Evolutionary conservation across 2,797 vertebrate species (phyloP), one percentile per base, ranked within the genome.

Genomic region (Schizothorax lantsangensis): DNA sequence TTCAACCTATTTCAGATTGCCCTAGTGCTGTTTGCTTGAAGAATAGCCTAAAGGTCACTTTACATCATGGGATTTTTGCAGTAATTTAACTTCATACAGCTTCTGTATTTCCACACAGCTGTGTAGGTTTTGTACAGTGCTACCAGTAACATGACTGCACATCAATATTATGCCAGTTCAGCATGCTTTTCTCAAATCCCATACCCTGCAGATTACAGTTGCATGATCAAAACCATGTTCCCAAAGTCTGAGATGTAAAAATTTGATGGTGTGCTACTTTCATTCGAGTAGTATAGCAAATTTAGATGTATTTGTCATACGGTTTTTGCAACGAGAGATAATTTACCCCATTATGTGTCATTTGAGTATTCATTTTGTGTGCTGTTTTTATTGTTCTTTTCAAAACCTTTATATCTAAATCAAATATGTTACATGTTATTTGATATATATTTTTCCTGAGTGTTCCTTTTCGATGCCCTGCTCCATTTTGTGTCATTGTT

Each of bases 381-480:
- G 23, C 47, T 38, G 8, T 30, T 54, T 84, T 59, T 49, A 43
- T 3, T 62, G 52, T 74, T 59, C 2, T 52, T 85, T 73, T 73
- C 36, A 15, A 36, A 73, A 62, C 36, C 14, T 30, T 85, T 17
- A 69, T 85, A 71, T 78, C 59, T 30, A 81, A 72, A 26, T 86
- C 26, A 43, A 54, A n/a, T 86, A 78, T 74, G 57, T 74, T 81
- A 79, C 33, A 47, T 85, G 66, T 72, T 45, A 38, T 64, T 80
- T 80, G 30, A 23, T 30, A 59, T 73, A 26, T 66, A 36, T 49
- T 52, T 68, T 85, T 43, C 19, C n/a, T 69, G 10, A 68, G 30
- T 80, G 11, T 84, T 75, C 81, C 3, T 64, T 81, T 86, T 68
- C 45, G 54, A 26, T 87, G 49, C 12, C 45, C 62, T 86, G 57